Base-by-base conservation (phyloP, 2,888 invertebrate species). In the Anticlea derivata region DNA sequence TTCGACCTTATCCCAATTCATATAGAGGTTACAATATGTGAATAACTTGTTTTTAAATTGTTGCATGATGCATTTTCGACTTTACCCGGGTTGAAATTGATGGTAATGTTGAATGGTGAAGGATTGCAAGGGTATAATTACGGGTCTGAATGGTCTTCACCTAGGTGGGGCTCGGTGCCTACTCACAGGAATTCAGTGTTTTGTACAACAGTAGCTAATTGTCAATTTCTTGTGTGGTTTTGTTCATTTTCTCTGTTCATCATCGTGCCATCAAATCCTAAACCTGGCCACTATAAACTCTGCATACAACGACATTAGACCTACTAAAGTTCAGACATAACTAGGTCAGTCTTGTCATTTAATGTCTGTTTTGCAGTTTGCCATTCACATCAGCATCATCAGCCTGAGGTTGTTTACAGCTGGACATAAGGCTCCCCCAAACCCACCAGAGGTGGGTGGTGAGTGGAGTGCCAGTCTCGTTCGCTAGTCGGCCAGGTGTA, bases 41-140 rank as follows among this genome's bases (percentile, higher is more conserved):
- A 17, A 8, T 26, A 10, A 10, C 33, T 4, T 24, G 20, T 5
- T 12, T 33, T 2, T 8, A n/a, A 8, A 5, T 13, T 7, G 20
- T 35, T 34, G 6, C 3, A n/a, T 26, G 12, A 2, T 17, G 4
- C 11, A 17, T 38, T 33, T 37, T 46, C 11, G 24, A 27, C 39
- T 26, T 40, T 40, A 33, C 5, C 0, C 1, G 2, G 2, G 17
- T 38, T 0, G 5, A 0, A 1, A 55, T 51, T 65, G 8, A 17
- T 60, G 33, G 44, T n/a, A 40, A 34, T 56, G 20, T 45, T 41
- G 13, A 31, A 27, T 24, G 39, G 3, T 5, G 35, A 13, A 7
- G 7, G 27, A 23, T 12, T 39, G 22, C 27, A 48, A 35, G 37
- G 24, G 30, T 30, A 37, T 43, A 50, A 38, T 43, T 50, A 38